Percentiles rank a stretch among this genome's conserved stretches.
These are phyloP conservation scores for Pituophis catenifer DNA, from an alignment of 2,113 vertebrate species.

Conservation along the genomic window DNA sequence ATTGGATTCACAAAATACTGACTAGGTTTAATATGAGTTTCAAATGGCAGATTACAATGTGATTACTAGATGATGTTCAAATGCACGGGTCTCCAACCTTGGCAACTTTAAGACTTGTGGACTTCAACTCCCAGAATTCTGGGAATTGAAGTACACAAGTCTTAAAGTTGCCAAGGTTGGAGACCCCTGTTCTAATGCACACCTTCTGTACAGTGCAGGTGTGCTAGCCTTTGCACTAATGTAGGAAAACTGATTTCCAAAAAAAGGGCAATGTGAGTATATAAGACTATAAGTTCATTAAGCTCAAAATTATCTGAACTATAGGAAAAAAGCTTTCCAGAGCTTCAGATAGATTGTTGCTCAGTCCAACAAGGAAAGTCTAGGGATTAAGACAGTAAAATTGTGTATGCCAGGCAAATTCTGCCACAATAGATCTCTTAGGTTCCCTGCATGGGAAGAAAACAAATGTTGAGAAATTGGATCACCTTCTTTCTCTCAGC, in stretches of 20 bases:
- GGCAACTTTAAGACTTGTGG: no score
- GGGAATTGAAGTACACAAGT: no score
- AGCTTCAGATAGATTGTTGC: background rate
- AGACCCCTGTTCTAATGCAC: background rate
- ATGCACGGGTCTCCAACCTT: background rate
- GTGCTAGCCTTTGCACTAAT: background rate
- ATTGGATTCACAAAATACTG: background rate
- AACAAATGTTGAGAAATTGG: background rate
- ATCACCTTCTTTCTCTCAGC: background rate
- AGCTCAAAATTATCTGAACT: background rate
- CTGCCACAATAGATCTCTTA: background rate
- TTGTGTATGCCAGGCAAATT: background rate
- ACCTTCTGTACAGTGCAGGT: background rate
- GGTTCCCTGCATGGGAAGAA: background rate
- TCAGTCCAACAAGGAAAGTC: background rate
- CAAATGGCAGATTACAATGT: background rate
- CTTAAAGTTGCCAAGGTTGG: no score
- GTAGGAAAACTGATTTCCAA: background rate
- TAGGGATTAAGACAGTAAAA: background rate
- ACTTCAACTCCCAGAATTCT: no score
- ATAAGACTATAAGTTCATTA: background rate
- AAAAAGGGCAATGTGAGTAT: background rate
- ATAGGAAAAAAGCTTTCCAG: background rate
- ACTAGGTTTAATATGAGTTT: background rate
- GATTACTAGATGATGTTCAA: background rate